These are phyloP conservation scores for Paramisgurnus dabryanus DNA, from an alignment of 2,113 vertebrate genomes.

Conservation along the genomic window DNA sequence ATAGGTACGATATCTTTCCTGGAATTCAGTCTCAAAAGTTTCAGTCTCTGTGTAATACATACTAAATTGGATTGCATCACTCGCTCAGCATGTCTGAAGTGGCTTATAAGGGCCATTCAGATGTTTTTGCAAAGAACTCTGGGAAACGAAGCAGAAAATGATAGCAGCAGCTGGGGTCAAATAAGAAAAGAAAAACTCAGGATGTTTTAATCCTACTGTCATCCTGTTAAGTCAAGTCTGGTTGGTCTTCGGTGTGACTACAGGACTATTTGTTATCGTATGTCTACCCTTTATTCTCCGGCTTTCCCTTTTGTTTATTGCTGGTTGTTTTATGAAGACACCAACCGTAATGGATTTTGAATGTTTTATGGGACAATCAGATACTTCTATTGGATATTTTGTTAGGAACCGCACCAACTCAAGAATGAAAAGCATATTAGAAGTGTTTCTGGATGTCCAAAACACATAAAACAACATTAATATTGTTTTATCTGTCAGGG, in stretches of 20 bases:
- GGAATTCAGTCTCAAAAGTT: slow-evolving; percentile 32
- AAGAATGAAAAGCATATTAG: background rate
- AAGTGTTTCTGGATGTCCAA: background rate
- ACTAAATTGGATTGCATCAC: slow-evolving; percentile 11
- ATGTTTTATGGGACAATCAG: background rate
- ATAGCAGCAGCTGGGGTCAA: slow-evolving; percentile 16
- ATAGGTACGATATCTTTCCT: slow-evolving; percentile 21
- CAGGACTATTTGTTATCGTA: background rate
- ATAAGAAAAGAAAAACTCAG: slow-evolving; percentile 15
- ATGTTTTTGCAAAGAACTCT: slow-evolving; percentile 22
- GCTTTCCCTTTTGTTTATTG: background rate
- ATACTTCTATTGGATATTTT: background rate
- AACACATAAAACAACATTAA: background rate
- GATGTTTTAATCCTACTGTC: background rate
- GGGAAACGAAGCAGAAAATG: slow-evolving; percentile 24
- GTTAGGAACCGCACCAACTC: background rate
- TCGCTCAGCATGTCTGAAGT: slow-evolving; percentile 29
- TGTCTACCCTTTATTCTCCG: background rate
- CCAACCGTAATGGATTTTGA: background rate
- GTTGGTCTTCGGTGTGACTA: background rate
- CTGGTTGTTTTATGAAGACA: background rate
- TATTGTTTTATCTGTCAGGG: background rate
- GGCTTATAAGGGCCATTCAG: slow-evolving; percentile 27
- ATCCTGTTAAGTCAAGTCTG: background rate
- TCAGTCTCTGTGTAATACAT: slow-evolving; percentile 17